A percentile compares a stretch with the other conserved stretches of the same genome.
Evolutionary conservation across 2,113 vertebrate genomes (phyloP).

Genomic region (Cyprinus carpio): DNA sequence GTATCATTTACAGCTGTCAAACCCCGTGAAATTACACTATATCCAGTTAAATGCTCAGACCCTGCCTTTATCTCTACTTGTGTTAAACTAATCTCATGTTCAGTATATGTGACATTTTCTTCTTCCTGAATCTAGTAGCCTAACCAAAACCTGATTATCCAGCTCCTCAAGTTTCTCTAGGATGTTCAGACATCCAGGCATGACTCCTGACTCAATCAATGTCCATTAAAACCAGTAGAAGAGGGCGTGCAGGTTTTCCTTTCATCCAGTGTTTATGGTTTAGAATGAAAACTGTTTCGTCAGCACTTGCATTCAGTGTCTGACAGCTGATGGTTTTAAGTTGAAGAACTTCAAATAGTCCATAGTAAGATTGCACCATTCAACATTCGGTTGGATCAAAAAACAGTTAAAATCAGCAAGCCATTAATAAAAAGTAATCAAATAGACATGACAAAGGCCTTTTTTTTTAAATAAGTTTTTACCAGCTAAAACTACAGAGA

Average conservation of each 20-base stretch:
- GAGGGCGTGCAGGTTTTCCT: neutral
- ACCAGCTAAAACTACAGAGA: too few relatives aligned
- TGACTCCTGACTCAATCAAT: neutral
- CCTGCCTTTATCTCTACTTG: neutral
- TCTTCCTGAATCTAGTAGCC: neutral
- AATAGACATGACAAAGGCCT: too few relatives aligned
- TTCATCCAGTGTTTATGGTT: neutral
- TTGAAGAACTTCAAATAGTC: neutral
- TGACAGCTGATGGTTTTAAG: neutral
- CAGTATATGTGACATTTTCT: conserved; percentile 39
- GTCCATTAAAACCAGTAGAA: neutral
- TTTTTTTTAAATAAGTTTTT: too few relatives aligned
- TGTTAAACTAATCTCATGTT: conserved; percentile 47
- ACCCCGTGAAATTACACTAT: neutral
- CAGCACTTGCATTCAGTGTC: neutral
- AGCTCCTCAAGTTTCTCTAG: conserved; percentile 38
- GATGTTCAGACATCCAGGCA: neutral
- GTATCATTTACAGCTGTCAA: neutral
- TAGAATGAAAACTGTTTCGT: neutral
- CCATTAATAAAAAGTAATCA: too few relatives aligned
- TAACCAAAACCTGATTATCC: conserved; percentile 61
- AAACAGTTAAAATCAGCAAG: too few relatives aligned
- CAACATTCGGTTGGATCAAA: too few relatives aligned
- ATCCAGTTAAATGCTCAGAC: neutral
- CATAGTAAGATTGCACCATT: too few relatives aligned